Evolutionary conservation across 2,113 vertebrate species (phyloP).

Genomic region (Cephalopholis sonnerati): DNA sequence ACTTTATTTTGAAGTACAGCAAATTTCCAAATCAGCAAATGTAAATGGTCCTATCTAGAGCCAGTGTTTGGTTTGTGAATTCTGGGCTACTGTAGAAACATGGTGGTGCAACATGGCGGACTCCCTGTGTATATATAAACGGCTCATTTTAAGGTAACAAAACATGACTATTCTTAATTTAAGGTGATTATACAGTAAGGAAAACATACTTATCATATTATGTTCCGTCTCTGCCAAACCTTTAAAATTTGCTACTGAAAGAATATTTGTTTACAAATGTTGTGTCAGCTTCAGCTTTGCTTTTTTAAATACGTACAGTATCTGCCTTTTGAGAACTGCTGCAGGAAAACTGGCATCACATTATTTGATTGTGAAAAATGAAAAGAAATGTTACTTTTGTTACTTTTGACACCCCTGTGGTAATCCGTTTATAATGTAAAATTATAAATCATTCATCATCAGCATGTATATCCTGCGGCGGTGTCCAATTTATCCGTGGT

Average conservation of each 20-base stretch:
- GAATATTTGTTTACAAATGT: constrained; percentile 21
- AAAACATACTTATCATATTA: too few species aligned
- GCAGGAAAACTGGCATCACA: constrained; percentile 18
- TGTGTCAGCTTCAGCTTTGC: background rate
- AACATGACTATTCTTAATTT: too few species aligned
- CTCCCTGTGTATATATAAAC: too few species aligned
- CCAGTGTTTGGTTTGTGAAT: too few species aligned
- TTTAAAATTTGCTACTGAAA: constrained; percentile 7
- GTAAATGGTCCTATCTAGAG: too few species aligned
- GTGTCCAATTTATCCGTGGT: constrained; percentile 40
- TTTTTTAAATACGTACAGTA: background rate
- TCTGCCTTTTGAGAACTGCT: constrained; percentile 26
- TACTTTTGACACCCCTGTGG: constrained; percentile 42
- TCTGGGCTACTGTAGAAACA: too few species aligned
- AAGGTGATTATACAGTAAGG: too few species aligned
- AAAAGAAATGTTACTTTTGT: constrained; percentile 38
- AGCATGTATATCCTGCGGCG: constrained; percentile 7
- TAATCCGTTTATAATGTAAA: constrained; percentile 56
- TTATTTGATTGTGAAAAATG: constrained; percentile 61
- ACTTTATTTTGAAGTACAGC: too few species aligned
- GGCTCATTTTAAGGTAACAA: too few species aligned
- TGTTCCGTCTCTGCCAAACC: too few species aligned
- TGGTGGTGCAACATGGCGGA: too few species aligned
- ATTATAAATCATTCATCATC: constrained; percentile 60
- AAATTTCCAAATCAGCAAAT: too few species aligned